Evolutionary conservation across 2,113 vertebrate genomes (phyloP).

Genomic region (Crypturellus undulatus): DNA sequence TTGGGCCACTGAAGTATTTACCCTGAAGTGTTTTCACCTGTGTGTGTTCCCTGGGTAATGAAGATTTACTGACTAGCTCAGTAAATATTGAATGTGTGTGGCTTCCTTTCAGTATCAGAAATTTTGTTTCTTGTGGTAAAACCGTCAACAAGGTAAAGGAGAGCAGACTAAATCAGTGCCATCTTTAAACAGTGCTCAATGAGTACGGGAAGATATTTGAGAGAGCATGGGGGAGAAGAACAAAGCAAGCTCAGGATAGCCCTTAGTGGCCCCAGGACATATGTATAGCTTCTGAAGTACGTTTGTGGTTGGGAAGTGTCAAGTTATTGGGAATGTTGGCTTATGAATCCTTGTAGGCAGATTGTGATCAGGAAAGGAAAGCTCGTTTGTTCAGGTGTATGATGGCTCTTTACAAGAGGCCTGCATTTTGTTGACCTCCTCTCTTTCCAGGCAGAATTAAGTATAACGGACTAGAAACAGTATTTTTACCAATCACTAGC

Average conservation of each 20-base stretch:
- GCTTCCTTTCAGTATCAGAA: not conserved
- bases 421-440: not conserved
- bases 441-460: not conserved
- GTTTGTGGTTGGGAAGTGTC: not conserved
- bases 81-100: not conserved
- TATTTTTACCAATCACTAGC: not conserved
- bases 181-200: not conserved
- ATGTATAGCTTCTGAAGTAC: not conserved
- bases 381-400: not conserved
- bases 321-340: too few relatives aligned
- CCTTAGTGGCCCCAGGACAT: not conserved
- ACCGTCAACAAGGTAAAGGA: not conserved
- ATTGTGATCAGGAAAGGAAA: not conserved
- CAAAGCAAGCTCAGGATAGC: too few relatives aligned
- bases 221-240: not conserved
- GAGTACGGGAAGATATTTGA: not conserved
- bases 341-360: not conserved
- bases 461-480: not conserved
- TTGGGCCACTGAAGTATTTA: not conserved
- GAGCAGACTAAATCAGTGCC: too few relatives aligned
- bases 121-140: not conserved
- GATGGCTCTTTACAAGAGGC: not conserved
- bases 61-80: not conserved
- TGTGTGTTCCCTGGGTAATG: not conserved
- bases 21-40: rapidly evolving